Conservation (phyloP, 2,113 vertebrate genomes). For the Patagioenas fasciata region DNA sequence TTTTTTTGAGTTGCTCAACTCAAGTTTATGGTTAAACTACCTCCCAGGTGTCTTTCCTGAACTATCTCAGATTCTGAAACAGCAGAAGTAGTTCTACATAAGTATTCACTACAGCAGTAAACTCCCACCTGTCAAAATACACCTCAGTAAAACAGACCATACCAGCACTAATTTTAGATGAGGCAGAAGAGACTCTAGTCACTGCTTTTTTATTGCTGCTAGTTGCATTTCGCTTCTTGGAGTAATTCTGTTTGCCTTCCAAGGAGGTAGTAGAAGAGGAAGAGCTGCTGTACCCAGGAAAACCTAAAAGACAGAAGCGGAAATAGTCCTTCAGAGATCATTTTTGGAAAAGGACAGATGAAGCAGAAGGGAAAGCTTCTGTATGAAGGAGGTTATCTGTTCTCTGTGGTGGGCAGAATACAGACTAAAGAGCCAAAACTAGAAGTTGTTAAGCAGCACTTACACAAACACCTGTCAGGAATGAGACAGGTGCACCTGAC, state of each 20-base stretch:
- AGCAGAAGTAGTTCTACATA: accelerated
- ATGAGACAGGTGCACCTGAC: background rate
- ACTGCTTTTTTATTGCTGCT: constrained; percentile 54
- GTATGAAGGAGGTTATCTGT: background rate
- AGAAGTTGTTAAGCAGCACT: background rate
- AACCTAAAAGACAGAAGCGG: constrained; percentile 55
- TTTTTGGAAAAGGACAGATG: background rate
- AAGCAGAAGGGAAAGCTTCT: background rate
- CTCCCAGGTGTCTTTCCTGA: background rate
- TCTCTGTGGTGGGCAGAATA: background rate
- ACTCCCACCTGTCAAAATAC: background rate
- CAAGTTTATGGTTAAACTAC: background rate
- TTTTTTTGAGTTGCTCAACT: background rate
- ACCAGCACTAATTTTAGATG: constrained; percentile 70
- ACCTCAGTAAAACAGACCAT: background rate
- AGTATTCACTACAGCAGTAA: background rate
- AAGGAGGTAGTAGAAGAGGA: constrained; percentile 87
- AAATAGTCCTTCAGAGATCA: background rate
- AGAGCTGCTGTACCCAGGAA: constrained; percentile 79
- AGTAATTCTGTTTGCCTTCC: constrained; percentile 80
- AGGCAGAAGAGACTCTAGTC: constrained; percentile 65
- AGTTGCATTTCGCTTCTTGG: constrained; percentile 40
- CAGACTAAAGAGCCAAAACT: background rate
- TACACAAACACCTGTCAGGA: background rate
- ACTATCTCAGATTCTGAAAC: background rate